Evolutionary conservation across 2,888 invertebrate species (phyloP).

Genomic region (Oscheius sp.): DNA sequence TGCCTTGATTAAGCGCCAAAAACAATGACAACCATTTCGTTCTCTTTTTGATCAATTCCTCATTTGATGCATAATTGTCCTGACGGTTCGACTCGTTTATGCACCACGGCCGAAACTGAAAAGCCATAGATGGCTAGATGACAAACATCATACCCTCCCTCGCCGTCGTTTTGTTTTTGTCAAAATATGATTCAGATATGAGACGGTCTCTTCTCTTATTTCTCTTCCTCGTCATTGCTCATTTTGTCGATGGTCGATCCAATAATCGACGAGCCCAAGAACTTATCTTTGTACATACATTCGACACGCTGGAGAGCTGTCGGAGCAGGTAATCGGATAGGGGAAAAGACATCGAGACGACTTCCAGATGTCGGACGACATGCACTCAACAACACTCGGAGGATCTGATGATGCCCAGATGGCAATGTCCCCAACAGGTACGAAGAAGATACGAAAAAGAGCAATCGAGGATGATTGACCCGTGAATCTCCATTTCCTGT

Average conservation of each 20-base stretch:
- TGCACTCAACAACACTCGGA: constrained; percentile 57
- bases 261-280: constrained; percentile 33
- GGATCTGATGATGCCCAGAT: constrained; percentile 56
- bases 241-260: not conserved
- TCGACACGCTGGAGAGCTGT: constrained; percentile 53
- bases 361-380: constrained; percentile 47
- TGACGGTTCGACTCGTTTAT: constrained; percentile 5
- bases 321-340: constrained; percentile 44
- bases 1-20: constrained; percentile 1
- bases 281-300: constrained; percentile 48
- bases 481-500: constrained; percentile 12
- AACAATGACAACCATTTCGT: not conserved
- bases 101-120: constrained; percentile 10
- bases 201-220: constrained; percentile 3
- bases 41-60: constrained; percentile 11
- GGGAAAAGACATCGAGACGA: too few relatives aligned
- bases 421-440: constrained; percentile 54
- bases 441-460: not conserved
- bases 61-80: constrained; percentile 21
- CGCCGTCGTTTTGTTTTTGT: not conserved
- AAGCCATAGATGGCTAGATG: constrained; percentile 2
- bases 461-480: not conserved
- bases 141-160: not conserved
- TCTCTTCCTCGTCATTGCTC: not conserved
- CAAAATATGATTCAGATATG: not conserved